Conservation (phyloP, 2,797 vertebrate genomes). For the Paratrypauchen microcephalus region DNA sequence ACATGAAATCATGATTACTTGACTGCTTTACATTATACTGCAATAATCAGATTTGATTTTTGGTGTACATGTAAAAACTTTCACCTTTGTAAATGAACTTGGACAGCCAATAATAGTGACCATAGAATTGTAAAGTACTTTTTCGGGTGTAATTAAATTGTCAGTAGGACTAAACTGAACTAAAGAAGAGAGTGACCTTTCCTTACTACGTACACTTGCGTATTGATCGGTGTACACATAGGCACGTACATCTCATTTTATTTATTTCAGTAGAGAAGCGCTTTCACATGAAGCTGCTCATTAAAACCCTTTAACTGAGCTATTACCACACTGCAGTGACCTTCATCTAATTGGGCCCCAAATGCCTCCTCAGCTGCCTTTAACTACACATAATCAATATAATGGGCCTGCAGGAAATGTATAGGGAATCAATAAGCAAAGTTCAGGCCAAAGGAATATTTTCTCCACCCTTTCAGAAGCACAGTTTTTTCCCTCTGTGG, state of each 20-base stretch:
- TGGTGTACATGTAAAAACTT: no score
- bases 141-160: background rate
- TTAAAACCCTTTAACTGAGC: slow-evolving; percentile 10
- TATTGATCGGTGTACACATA: slow-evolving; percentile 29
- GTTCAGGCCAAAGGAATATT: slow-evolving; percentile 5
- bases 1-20: no score
- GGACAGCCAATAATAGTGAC: no score
- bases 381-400: slow-evolving; percentile 24
- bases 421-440: slow-evolving; percentile 28
- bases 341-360: slow-evolving; percentile 35
- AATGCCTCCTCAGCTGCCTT: slow-evolving; percentile 8
- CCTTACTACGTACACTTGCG: slow-evolving; percentile 30
- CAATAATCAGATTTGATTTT: no score
- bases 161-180: slow-evolving; percentile 28
- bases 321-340: slow-evolving; percentile 17
- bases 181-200: slow-evolving; percentile 41
- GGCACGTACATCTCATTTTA: slow-evolving; percentile 39
- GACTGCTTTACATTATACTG: no score
- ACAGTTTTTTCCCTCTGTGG: background rate
- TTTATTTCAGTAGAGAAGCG: slow-evolving; percentile 15
- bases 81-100: no score
- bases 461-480: background rate
- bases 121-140: background rate
- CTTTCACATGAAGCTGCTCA: slow-evolving; percentile 9
- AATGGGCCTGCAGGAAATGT: slow-evolving; percentile 8